These are phyloP conservation scores for Reinhardtius hippoglossoides DNA, from an alignment of 2,113 vertebrate genomes.

Conservation along the genomic window DNA sequence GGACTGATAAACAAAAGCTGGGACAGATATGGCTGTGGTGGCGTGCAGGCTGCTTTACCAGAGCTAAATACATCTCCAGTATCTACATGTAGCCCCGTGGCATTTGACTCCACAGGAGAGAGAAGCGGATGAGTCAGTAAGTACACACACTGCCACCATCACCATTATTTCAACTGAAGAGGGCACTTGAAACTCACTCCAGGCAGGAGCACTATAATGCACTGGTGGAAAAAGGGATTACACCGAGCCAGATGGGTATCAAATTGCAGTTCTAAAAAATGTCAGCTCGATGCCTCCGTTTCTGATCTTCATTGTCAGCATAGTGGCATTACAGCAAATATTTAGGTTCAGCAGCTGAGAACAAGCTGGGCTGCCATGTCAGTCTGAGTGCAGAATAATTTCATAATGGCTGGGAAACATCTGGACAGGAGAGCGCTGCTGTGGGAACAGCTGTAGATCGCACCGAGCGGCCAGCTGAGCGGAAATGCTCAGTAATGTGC, in stretches of 20 bases:
- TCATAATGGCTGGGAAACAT: slow-evolving; percentile 82
- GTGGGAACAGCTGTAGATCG: slow-evolving; percentile 72
- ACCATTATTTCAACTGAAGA: slow-evolving; percentile 52
- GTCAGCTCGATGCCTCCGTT: slow-evolving; percentile 55
- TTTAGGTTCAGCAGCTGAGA: slow-evolving; percentile 72
- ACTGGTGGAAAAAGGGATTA: slow-evolving; percentile 71
- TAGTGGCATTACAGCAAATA: slow-evolving; percentile 74
- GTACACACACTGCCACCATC: slow-evolving; percentile 42
- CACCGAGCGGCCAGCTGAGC: slow-evolving; percentile 52
- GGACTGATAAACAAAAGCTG: slow-evolving; percentile 23
- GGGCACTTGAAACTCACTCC: slow-evolving; percentile 59
- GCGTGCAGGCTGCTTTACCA: slow-evolving; percentile 13
- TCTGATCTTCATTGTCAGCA: slow-evolving; percentile 74
- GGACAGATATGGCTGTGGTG: slow-evolving; percentile 11
- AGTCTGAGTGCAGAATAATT: slow-evolving; percentile 79
- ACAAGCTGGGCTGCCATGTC: slow-evolving; percentile 71
- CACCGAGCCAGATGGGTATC: slow-evolving; percentile 78
- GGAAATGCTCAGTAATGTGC: slow-evolving; percentile 59
- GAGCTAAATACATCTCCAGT: slow-evolving; percentile 38
- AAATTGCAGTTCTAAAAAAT: slow-evolving; percentile 54
- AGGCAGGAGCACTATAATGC: slow-evolving; percentile 61
- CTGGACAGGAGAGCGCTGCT: slow-evolving; percentile 68
- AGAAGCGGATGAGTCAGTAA: slow-evolving; percentile 50
- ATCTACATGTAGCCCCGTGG: slow-evolving; percentile 39
- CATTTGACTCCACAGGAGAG: slow-evolving; percentile 44